Evolutionary conservation across 2,888 invertebrate genomes (phyloP), one percentile per base, ranked within the genome.

Genomic region (Synanthedon myopaeformis): DNA sequence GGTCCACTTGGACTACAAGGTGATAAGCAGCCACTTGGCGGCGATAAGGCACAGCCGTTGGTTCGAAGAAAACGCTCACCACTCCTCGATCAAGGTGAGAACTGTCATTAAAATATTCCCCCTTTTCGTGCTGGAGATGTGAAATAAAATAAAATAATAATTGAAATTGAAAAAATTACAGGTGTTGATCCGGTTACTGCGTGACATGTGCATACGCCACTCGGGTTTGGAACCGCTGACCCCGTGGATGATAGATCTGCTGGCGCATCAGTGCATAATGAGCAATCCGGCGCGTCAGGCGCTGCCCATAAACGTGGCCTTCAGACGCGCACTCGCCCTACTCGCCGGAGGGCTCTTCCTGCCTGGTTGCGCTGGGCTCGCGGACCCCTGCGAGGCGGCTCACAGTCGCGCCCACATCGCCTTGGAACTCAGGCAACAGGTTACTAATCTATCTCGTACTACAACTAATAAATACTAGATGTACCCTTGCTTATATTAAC

Each of bases 41-140:
- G 96, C 98, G 0, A 97, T 99, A 58, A 90, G 98, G 28, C 99
- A 99, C 79, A 95, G 96, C 56, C 92, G 97, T 35, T 99, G 99
- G 99, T 98, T 98, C 76, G 98, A 98, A 73, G 98, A 98, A 77
- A 97, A 98, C 71, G 97, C 97, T 0, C 97, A 96, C 74, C 98
- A 98, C 78, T 97, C 98, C 4, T 96, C 96, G 19, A 96, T 98
- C 57, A 98, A 98, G 89, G 91, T 90, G 57, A 13, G 4, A 42
- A 28, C 19, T 19, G 19, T 19, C 19, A 42, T n/a, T 17, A 17
- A 17, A 17, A 17, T 17, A 17, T 17, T 2, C 17, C 4, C 19
- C 4, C 4, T 4, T 23, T 23, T 23, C 4, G 19, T 23, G 19
- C 0, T 23, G 19, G 19, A 23, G 3, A 23, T 4, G 23, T 23